Base-by-base conservation (phyloP, 2,113 vertebrate species). In the Mormyrus lacerda region DNA sequence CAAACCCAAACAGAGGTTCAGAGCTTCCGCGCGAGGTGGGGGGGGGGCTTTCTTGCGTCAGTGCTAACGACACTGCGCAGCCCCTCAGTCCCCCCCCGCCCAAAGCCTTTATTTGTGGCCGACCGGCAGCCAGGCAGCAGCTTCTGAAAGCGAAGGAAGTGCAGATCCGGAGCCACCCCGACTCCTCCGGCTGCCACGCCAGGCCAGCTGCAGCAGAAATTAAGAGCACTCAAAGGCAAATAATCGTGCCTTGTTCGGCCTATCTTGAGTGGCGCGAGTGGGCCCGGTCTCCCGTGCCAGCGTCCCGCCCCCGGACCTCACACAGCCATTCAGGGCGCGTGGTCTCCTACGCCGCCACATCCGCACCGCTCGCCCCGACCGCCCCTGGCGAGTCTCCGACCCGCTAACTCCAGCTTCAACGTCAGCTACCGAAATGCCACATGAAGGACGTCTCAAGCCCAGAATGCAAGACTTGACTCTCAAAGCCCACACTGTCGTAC, bases 191-290 rank as follows among this genome's bases (percentile, higher is more conserved):
- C 61, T 8, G 19, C n/a, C 21, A 19, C 15, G 88, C 73, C 73
- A 83, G 48, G 35, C 19, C 88, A 84, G 88, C 88, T 89, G 76
- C 73, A 82, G 31, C 48, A 44, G 11, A 55, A 84, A 42, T 55
- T 51, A 83, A 89, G 50, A 42, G 50, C 76, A 84, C 88, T 89
- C 51, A 58, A 55, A 55, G 48, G 42, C 35, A 10, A 84, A 45
- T 65, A 48, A 35, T 24, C 19, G 7, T 1, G 69, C 19, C 69
- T 35, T 24, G 61, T 76, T 11, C 0, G 17, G 19, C 48, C 35
- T 76, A 13, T 45, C 44, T n/a, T 35, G 19, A 45, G 42, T 10
- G 24, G 69, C 19, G 15, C 47, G 48, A 45, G 27, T 21, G 31
- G n/a, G 3, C 69, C 48, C 48, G 9, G 73, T 35, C 55, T 84